A percentile compares a stretch with the other conserved stretches of the same genome.
These are phyloP conservation scores for Cephus sareptanus DNA, from an alignment of 2,888 invertebrate species.

Conservation along the genomic window DNA sequence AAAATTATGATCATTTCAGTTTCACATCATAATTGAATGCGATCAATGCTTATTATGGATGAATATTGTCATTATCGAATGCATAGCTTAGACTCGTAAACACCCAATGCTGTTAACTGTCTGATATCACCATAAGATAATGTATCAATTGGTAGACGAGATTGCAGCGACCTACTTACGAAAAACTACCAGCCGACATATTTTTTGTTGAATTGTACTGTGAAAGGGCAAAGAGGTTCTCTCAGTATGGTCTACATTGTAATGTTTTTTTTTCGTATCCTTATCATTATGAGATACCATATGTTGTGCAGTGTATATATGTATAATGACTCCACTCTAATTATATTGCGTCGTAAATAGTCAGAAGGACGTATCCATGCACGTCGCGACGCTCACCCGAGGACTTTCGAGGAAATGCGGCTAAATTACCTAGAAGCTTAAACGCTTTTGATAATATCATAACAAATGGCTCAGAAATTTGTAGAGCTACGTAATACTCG, in stretches of 20 bases:
- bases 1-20: neutral
- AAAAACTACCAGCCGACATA: neutral
- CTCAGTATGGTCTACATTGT: too few species aligned
- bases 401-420: neutral
- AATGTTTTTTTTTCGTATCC: neutral
- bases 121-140: constrained; percentile 23
- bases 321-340: neutral
- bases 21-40: neutral
- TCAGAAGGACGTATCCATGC: neutral
- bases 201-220: neutral
- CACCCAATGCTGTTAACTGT: constrained; percentile 26
- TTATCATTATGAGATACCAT: neutral
- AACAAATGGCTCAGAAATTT: neutral
- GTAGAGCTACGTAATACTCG: neutral
- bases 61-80: constrained; percentile 19
- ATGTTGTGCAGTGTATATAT: neutral
- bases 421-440: neutral
- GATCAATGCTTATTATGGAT: neutral
- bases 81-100: constrained; percentile 30
- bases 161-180: constrained; percentile 27
- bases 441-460: neutral
- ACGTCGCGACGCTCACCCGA: neutral
- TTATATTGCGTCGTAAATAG: neutral
- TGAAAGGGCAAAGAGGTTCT: neutral
- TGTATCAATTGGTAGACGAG: constrained; percentile 19